These are phyloP conservation scores for Odocoileus hemionus DNA, from an alignment of 2,113 vertebrate genomes.

Conservation along the genomic window DNA sequence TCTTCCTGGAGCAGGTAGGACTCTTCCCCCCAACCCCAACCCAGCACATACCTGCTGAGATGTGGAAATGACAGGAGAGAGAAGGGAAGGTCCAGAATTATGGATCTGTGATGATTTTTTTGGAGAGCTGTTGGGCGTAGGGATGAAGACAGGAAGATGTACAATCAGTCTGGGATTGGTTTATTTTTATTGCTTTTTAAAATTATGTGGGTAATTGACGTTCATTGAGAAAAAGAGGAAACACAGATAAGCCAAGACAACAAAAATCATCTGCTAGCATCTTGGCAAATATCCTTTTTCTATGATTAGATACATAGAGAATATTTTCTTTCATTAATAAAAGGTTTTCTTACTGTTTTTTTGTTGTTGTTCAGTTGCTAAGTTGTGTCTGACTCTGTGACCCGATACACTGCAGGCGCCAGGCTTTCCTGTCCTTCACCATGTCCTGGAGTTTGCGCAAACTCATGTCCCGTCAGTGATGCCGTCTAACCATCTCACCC, in stretches of 20 bases:
- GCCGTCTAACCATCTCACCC: not conserved
- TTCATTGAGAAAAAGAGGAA: conserved; percentile 27
- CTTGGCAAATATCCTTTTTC: conserved; percentile 34
- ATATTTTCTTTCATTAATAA: conserved; percentile 31
- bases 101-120: not conserved
- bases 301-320: conserved; percentile 16
- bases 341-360: not conserved
- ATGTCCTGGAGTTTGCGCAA: not conserved
- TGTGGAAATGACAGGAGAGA: not conserved
- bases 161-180: not conserved
- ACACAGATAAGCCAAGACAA: conserved; percentile 39
- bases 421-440: not conserved
- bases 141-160: not conserved
- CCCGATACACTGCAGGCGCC: not conserved
- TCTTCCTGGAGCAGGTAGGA: not conserved
- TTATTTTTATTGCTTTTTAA: conserved; percentile 52
- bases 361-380: not conserved
- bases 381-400: not conserved
- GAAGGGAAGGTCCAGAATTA: not conserved
- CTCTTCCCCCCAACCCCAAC: not conserved
- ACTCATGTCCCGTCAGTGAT: not conserved
- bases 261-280: conserved; percentile 33
- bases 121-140: not conserved
- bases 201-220: conserved; percentile 22
- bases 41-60: not conserved